phyloP scores from a whole-genome alignment of 2,113 vertebrate genomes.

The Acanthochromis polyacanthus region DNA sequence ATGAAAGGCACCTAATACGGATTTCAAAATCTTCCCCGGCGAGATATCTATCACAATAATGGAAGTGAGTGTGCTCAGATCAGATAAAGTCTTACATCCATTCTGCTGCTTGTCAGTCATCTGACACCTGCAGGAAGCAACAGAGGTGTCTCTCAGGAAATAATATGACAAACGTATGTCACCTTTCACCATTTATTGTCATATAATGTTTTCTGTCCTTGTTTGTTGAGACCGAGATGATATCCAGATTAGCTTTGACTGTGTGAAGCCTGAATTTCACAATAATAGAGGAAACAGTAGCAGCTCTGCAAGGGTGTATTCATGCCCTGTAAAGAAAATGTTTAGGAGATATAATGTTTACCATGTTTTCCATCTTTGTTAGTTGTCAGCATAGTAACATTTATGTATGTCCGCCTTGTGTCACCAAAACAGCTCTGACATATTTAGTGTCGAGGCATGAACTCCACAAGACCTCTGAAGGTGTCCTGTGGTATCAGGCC shows the following conservation, averaged over 20 bases:
- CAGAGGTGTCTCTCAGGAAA: constrained; percentile 47
- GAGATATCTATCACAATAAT: constrained; percentile 48
- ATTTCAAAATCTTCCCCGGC: constrained; percentile 39
- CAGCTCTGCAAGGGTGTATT: not conserved
- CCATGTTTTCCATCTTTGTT: too few relatives aligned
- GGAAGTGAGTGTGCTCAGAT: constrained; percentile 23
- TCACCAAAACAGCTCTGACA: too few relatives aligned
- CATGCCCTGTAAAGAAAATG: not conserved
- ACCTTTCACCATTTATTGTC: constrained; percentile 22
- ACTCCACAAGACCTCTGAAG: too few relatives aligned
- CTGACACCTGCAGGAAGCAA: constrained; percentile 42
- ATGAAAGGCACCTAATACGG: not conserved
- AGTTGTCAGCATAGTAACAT: too few relatives aligned
- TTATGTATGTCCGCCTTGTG: too few relatives aligned
- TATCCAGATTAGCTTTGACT: not conserved
- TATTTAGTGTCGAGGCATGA: too few relatives aligned
- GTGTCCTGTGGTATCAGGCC: too few relatives aligned
- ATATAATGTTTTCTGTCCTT: constrained; percentile 8
- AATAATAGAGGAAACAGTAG: not conserved
- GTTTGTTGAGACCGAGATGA: constrained; percentile 4
- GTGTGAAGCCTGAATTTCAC: not conserved
- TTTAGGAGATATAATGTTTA: too few relatives aligned
- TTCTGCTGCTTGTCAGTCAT: constrained; percentile 53
- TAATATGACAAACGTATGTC: constrained; percentile 8
- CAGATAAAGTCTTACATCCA: constrained; percentile 40